Base-by-base conservation (phyloP, 2,888 invertebrate species). In the Aporophyla nigra region DNA sequence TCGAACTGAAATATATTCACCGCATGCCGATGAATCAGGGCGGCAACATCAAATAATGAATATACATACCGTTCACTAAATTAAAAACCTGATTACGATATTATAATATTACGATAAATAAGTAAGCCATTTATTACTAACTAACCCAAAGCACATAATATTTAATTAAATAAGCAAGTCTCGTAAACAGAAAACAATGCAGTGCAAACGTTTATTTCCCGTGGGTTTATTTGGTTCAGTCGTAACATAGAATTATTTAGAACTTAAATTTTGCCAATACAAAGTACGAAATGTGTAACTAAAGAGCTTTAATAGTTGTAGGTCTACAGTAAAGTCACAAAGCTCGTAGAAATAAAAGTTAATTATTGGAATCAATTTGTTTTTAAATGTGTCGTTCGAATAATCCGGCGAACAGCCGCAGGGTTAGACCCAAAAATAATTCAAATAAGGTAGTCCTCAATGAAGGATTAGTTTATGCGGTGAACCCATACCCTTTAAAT, bases 401-500 rank as follows among this genome's bases (percentile, higher is more conserved):
- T 88, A 90, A 88, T 88, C 87, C 84, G 71, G 81, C 74, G 86
- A 86, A 80, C 82, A 86, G 82, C 82, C 87, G 84, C 89, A 87
- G 87, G 89, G 88, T 81, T 86, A 82, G 86, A 83, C 85, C 89
- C 89, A 87, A 91, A 93, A 92, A 93, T 92, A 93, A 94, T 94
- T 93, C 90, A 92, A 93, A 93, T 92, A 89, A 90, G 89, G 88
- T 88, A 88, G 90, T 90, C 89, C 90, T 91, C 91, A 90, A 92
- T 92, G 92, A 93, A 91, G 93, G 94, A 94, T 95, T 94, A 94
- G 93, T 94, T 93, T 92, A 93, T 93, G 94, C 92, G 94, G 94
- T 90, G 92, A 91, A 89, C 92, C 92, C 92, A 90, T 91, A 93
- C 93, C 95, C 94, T 93, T 94, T 94, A 94, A 96, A 95, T 94